Evolutionary conservation across 2,888 invertebrate genomes (phyloP).

Genomic region (Synanthedon andrenaeformis): DNA sequence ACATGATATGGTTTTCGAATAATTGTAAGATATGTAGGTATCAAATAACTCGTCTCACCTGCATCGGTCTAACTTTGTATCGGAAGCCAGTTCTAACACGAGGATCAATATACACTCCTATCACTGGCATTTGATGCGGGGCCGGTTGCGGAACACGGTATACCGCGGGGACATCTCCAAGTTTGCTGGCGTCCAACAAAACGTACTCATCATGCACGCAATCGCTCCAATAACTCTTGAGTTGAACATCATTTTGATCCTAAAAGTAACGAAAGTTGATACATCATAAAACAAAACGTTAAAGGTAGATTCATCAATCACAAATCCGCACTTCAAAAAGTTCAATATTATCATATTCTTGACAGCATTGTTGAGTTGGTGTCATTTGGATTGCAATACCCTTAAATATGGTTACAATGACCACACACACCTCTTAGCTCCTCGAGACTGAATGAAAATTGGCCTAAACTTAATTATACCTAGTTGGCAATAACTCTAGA

Average conservation of each 20-base stretch:
- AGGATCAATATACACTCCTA: constrained; percentile 80
- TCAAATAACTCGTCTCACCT: constrained; percentile 57
- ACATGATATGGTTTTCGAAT: constrained; percentile 22
- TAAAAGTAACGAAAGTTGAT: constrained; percentile 17
- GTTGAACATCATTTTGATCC: constrained; percentile 38
- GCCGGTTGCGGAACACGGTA: constrained; percentile 73
- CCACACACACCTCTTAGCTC: constrained; percentile 15
- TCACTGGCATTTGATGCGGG: constrained; percentile 75
- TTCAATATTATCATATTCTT: constrained; percentile 9
- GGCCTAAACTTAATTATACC: constrained; percentile 10
- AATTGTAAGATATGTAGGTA: constrained; percentile 15
- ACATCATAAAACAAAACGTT: constrained; percentile 4
- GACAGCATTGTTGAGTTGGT: not conserved
- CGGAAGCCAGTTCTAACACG: constrained; percentile 79
- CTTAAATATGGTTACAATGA: constrained; percentile 18
- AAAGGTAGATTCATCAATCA: constrained; percentile 1
- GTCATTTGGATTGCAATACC: not conserved
- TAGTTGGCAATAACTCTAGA: constrained; percentile 31
- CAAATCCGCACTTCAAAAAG: constrained; percentile 11
- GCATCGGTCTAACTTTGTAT: constrained; percentile 78
- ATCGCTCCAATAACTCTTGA: constrained; percentile 39
- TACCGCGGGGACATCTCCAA: constrained; percentile 76
- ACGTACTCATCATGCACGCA: constrained; percentile 40
- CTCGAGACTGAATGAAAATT: constrained; percentile 25
- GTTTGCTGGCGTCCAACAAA: constrained; percentile 67